Percentiles rank a stretch among this genome's conserved stretches.
These are phyloP conservation scores for Tipula unca DNA, from an alignment of 2,888 invertebrate species.

Conservation along the genomic window DNA sequence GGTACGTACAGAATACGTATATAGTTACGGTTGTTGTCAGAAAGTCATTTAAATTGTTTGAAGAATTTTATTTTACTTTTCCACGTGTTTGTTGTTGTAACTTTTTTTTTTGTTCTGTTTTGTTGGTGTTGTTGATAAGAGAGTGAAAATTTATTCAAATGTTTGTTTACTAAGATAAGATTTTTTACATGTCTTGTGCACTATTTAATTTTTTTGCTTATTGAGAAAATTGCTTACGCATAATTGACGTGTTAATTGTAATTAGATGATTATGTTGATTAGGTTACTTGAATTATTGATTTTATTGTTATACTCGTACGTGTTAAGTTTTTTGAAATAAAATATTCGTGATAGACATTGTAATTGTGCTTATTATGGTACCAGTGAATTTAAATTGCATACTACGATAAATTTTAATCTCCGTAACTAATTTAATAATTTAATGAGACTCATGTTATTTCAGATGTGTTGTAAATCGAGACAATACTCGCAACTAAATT, in stretches of 20 bases:
- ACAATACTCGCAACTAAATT: too few relatives aligned
- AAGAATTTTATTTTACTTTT: background rate
- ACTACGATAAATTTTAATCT: too few relatives aligned
- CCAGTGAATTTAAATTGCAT: too few relatives aligned
- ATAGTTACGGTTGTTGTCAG: background rate
- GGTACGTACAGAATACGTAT: background rate
- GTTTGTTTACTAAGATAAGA: background rate
- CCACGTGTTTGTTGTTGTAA: background rate
- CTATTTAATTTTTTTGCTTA: background rate
- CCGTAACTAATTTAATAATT: too few relatives aligned
- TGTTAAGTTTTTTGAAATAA: too few relatives aligned
- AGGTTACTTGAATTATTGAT: background rate
- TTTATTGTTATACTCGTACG: background rate
- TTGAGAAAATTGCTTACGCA: background rate
- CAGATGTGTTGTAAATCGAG: too few relatives aligned
- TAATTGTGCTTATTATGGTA: too few relatives aligned
- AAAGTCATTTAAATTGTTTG: background rate
- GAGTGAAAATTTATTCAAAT: constrained; percentile 14
- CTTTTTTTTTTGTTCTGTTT: background rate
- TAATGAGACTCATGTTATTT: too few relatives aligned
- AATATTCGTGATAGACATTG: too few relatives aligned
- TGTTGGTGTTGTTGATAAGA: background rate
- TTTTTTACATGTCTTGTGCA: background rate
- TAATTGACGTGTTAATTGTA: background rate
- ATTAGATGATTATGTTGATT: background rate